phyloP scores from a whole-genome alignment of 2,888 invertebrate genomes.

The Therioaphis trifolii region DNA sequence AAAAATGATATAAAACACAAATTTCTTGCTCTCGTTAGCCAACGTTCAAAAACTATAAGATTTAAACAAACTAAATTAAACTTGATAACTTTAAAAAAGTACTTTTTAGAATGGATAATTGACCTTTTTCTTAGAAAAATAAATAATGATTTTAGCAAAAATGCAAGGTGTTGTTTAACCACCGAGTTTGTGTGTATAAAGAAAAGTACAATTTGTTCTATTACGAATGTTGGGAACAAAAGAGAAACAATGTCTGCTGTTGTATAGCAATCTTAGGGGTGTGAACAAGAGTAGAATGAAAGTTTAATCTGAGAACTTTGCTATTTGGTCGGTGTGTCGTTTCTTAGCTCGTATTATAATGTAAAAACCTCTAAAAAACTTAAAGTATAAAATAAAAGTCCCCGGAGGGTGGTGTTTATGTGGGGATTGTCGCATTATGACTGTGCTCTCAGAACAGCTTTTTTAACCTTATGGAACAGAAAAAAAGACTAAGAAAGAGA shows the following conservation, averaged over 20 bases:
- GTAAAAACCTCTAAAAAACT: slow-evolving; percentile 63
- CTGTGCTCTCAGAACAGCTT: slow-evolving; percentile 57
- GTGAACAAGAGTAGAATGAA: slow-evolving; percentile 60
- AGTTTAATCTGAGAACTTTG: slow-evolving; percentile 63
- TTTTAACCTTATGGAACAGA: slow-evolving; percentile 51
- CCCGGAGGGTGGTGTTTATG: slow-evolving; percentile 63
- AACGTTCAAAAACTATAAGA: slow-evolving; percentile 38
- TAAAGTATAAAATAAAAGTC: slow-evolving; percentile 63
- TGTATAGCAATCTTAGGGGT: slow-evolving; percentile 54
- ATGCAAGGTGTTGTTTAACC: slow-evolving; percentile 34
- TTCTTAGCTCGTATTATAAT: slow-evolving; percentile 62
- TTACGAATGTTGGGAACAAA: slow-evolving; percentile 57
- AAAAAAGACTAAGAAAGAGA: slow-evolving; percentile 24
- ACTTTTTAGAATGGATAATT: slow-evolving; percentile 56
- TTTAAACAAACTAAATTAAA: slow-evolving; percentile 43
- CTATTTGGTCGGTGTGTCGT: slow-evolving; percentile 61
- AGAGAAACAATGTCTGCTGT: slow-evolving; percentile 52
- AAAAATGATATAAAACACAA: neutral
- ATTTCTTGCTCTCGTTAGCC: slow-evolving; percentile 15
- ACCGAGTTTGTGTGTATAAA: slow-evolving; percentile 22
- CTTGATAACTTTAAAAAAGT: slow-evolving; percentile 49
- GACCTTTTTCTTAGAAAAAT: slow-evolving; percentile 43
- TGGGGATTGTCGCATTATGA: slow-evolving; percentile 63
- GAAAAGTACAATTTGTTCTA: slow-evolving; percentile 56
- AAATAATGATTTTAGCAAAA: slow-evolving; percentile 48